phyloP scores from a whole-genome alignment of 2,888 invertebrate genomes.

The Orthosia gothica region DNA sequence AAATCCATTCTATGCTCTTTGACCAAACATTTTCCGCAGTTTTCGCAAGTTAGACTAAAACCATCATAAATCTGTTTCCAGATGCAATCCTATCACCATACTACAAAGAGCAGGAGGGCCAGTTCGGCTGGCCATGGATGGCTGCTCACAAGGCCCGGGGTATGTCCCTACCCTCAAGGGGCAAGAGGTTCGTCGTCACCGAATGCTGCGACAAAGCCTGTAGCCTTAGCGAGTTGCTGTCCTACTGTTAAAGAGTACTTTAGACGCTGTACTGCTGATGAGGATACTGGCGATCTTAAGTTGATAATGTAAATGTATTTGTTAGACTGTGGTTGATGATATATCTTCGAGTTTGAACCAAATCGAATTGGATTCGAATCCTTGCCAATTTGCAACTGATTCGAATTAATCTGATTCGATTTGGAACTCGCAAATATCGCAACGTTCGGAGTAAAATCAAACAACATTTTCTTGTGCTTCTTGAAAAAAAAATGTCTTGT shows the following conservation, averaged over 20 bases:
- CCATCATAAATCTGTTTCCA: conserved; percentile 53
- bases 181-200: conserved; percentile 78
- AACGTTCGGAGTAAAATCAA: neutral
- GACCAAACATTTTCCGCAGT: too few species aligned
- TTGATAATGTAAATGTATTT: conserved; percentile 5
- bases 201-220: conserved; percentile 85
- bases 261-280: conserved; percentile 21
- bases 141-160: conserved; percentile 72
- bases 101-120: conserved; percentile 76
- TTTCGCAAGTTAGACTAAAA: neutral
- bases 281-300: neutral
- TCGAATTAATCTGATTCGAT: neutral
- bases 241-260: conserved; percentile 71
- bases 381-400: neutral
- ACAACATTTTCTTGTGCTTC: neutral
- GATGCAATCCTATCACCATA: conserved; percentile 75
- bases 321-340: neutral
- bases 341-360: neutral
- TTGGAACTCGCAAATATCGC: conserved; percentile 4
- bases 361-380: neutral
- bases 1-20: too few species aligned
- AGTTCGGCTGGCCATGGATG: conserved; percentile 77
- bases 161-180: conserved; percentile 68
- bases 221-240: conserved; percentile 75
- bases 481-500: neutral